Conservation (phyloP, 2,888 invertebrate genomes). For the Hesperia comma region DNA sequence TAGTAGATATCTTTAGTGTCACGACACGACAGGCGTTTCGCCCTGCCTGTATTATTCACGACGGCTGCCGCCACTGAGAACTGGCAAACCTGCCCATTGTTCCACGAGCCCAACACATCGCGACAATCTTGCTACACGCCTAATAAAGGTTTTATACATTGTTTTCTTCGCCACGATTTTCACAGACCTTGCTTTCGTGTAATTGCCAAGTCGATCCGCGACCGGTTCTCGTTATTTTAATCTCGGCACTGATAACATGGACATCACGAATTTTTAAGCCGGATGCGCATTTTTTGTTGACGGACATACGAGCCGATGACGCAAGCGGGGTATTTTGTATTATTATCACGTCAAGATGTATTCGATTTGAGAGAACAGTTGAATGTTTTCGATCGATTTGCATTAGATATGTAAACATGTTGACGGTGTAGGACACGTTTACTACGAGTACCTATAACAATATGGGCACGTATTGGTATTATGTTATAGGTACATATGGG, state of each 20-base stretch:
- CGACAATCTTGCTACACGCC: conserved; percentile 62
- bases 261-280: conserved; percentile 66
- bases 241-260: conserved; percentile 52
- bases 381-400: conserved; percentile 43
- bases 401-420: conserved; percentile 43
- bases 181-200: conserved; percentile 58
- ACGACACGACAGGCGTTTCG: conserved; percentile 38
- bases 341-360: conserved; percentile 47
- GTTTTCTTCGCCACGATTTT: conserved; percentile 62
- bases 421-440: conserved; percentile 37
- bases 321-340: conserved; percentile 63
- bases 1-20: conserved; percentile 36
- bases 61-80: conserved; percentile 54
- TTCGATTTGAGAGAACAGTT: conserved; percentile 38
- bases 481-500: conserved; percentile 39
- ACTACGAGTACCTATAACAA: conserved; percentile 16
- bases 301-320: conserved; percentile 61
- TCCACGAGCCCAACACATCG: conserved; percentile 51
- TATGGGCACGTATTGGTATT: conserved; percentile 40
- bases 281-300: conserved; percentile 71
- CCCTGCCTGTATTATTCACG: conserved; percentile 38
- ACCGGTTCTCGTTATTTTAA: conserved; percentile 55
- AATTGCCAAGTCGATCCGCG: conserved; percentile 40
- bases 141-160: conserved; percentile 62
- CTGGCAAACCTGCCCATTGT: conserved; percentile 65